These are phyloP conservation scores for Ceryle rudis DNA, from an alignment of 2,797 vertebrate genomes.

Conservation along the genomic window DNA sequence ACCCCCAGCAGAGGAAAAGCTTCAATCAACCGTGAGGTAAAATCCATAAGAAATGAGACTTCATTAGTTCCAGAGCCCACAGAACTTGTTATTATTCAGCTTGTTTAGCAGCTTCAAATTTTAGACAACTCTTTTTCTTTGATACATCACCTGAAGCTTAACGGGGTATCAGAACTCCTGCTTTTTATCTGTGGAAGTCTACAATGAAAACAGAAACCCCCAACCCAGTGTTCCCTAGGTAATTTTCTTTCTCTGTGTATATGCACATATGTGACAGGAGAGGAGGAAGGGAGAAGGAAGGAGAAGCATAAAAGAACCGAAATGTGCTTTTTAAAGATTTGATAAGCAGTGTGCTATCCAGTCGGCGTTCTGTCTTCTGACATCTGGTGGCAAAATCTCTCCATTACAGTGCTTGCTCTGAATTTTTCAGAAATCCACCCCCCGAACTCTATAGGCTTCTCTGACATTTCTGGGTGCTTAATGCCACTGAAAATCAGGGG, in stretches of 20 bases:
- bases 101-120: constrained; percentile 29
- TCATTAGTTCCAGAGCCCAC: constrained; percentile 9
- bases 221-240: background rate
- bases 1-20: background rate
- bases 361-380: background rate
- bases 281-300: background rate
- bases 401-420: constrained; percentile 3
- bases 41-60: background rate
- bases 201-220: background rate
- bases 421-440: background rate
- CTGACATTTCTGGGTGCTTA: background rate
- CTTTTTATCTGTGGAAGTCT: background rate
- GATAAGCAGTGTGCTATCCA: fast-evolving
- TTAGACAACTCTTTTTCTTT: constrained; percentile 7
- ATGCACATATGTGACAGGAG: background rate
- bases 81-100: constrained; percentile 10
- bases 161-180: background rate
- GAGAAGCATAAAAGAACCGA: background rate
- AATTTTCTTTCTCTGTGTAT: background rate
- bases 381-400: constrained; percentile 53
- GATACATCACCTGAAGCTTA: background rate
- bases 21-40: constrained; percentile 13
- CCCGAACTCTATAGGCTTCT: background rate
- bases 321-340: background rate
- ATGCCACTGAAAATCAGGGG: background rate